Evolutionary conservation across 2,888 invertebrate species (phyloP), one percentile per base, ranked within the genome.

Genomic region (Listrodromus nycthemerus): DNA sequence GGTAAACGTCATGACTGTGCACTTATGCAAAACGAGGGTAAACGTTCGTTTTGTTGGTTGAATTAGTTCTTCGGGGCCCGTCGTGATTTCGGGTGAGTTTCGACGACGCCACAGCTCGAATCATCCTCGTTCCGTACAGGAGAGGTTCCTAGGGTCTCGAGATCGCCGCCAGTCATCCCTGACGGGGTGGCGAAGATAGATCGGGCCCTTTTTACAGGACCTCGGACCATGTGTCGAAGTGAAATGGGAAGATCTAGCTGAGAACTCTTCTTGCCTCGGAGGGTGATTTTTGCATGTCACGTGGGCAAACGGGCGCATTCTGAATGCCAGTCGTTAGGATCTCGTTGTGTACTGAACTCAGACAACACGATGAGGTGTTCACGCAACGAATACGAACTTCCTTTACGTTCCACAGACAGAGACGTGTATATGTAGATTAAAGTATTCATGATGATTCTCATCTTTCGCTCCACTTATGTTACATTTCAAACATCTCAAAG

Each of bases 261-360:
- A 45, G 69, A 81, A 71, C 48, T 74, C 48, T 10, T 67, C 88
- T 85, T 55, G 88, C 73, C 84, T 82, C 73, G 66, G 84, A 91
- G 91, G 91, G 91, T 90, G 89, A 92, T 90, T 92, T 92, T 92
- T 92, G 92, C 92, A 91, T 92, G 91, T 92, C 92, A 92, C 92
- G 91, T 92, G 92, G 89, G 89, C 92, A 92, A 92, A 92, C 92
- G 91, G 91, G 91, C 91, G 86, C 88, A 86, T 82, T 88, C 85
- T 91, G 90, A 91, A 92, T 91, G 87, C 89, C 85, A 87, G 89
- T 92, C 91, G 91, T 92, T 92, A 90, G 89, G 87, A 89, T 77
- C 89, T 89, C 90, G 88, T 90, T 90, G 89, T 71, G 61, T 58
- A 50, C 66, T 69, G 55, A 55, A 33, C 27, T 8, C 30, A 67